Evolutionary conservation across 53 echinoderm and acorn worm genomes (phyloP).

Genomic region (Pentamera pediparva): DNA sequence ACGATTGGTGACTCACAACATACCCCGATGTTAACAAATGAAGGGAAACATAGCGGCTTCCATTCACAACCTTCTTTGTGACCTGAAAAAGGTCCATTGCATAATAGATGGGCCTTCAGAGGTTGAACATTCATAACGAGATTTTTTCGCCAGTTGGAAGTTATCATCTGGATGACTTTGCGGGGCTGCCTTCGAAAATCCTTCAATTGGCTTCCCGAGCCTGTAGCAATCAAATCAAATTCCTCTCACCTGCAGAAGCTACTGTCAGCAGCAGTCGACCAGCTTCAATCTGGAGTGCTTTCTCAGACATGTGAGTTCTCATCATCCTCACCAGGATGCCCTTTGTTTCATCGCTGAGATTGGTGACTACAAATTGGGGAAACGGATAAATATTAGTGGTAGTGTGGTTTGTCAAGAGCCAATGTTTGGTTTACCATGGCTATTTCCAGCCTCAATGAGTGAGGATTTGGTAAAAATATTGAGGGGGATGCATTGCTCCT

Average conservation of each 20-base stretch:
- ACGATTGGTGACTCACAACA: no score
- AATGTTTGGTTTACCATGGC: not conserved
- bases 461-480: not conserved
- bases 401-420: not conserved
- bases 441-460: not conserved
- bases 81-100: not conserved
- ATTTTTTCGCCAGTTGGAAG: no score
- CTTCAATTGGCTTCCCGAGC: no score
- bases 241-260: constrained; percentile 69
- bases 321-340: constrained; percentile 56
- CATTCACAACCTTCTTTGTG: no score
- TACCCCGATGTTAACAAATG: no score
- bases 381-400: not conserved
- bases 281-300: constrained; percentile 62
- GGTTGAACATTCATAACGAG: not conserved
- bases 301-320: constrained; percentile 64
- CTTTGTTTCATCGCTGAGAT: constrained; percentile 65
- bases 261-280: constrained; percentile 68
- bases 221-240: no score
- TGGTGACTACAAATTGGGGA: constrained; percentile 47
- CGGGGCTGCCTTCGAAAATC: not conserved
- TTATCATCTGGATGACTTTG: not conserved
- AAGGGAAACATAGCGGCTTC: no score
- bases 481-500: no score
- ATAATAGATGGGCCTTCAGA: not conserved